Percentiles rank a stretch among this genome's conserved stretches.
Evolutionary conservation across 2,797 vertebrate genomes (phyloP).

Genomic region (Notolepis coatsorum): DNA sequence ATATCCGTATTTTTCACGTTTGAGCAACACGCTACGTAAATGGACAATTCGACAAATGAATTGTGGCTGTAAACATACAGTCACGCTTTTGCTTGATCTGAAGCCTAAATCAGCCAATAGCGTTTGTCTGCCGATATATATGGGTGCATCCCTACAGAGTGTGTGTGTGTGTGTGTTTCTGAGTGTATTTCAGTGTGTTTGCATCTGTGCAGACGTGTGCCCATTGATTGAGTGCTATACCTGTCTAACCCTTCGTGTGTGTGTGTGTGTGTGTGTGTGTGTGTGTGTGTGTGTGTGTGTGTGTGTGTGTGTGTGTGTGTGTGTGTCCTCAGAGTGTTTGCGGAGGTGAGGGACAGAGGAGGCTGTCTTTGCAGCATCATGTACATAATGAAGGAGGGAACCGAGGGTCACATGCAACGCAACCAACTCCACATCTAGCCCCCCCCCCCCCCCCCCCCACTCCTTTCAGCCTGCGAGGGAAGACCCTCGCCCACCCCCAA

Average conservation of each 20-base stretch:
- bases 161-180: no score
- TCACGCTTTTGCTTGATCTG: no score
- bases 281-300: neutral
- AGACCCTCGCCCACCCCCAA: constrained; percentile 3
- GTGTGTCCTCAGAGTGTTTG: constrained; percentile 44
- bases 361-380: constrained; percentile 36
- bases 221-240: no score
- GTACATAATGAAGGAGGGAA: constrained; percentile 48
- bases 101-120: no score
- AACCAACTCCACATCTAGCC: constrained; percentile 17
- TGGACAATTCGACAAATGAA: no score
- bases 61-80: no score
- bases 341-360: constrained; percentile 33
- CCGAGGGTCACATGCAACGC: constrained; percentile 9
- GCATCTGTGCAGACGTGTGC: neutral
- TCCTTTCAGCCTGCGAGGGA: constrained; percentile 15
- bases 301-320: constrained; percentile 8
- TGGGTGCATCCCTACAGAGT: no score
- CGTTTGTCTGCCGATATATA: no score
- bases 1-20: no score
- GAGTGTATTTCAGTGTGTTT: neutral
- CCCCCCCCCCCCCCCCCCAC: neutral
- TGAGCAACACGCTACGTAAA: no score
- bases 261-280: neutral
- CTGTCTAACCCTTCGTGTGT: neutral